These are phyloP conservation scores for Drosophila demipolita DNA, from an alignment of 2,888 invertebrate genomes.

Conservation along the genomic window DNA sequence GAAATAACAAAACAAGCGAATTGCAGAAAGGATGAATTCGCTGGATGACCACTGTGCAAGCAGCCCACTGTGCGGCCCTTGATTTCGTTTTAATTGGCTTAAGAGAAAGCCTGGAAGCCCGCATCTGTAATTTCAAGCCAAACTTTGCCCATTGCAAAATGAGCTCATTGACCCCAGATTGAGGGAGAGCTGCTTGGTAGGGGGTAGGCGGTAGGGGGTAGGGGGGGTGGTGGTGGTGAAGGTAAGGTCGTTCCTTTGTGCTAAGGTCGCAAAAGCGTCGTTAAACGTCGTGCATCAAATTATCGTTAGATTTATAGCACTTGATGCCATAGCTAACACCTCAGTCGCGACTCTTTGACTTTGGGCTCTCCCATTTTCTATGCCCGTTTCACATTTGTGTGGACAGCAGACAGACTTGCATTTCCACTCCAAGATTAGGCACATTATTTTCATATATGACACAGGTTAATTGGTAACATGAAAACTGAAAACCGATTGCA, in stretches of 20 bases:
- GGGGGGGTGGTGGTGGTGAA: not conserved
- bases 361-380: not conserved
- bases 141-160: not conserved
- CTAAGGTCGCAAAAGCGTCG: conserved; percentile 44
- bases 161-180: conserved; percentile 43
- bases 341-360: not conserved
- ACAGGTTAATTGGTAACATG: not conserved
- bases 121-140: conserved; percentile 26
- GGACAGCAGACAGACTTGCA: conserved; percentile 14
- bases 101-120: conserved; percentile 27
- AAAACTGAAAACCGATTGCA: not conserved
- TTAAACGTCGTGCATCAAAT: conserved; percentile 63
- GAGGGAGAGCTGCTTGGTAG: not conserved
- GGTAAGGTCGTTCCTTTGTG: not conserved
- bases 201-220: too few relatives aligned
- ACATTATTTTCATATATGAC: not conserved
- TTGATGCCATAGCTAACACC: not conserved
- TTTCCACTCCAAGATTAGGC: conserved; percentile 19
- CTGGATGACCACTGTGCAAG: conserved; percentile 7
- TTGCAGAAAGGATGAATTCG: not conserved
- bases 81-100: conserved; percentile 56
- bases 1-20: conserved; percentile 1
- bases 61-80: conserved; percentile 50
- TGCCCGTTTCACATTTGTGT: conserved; percentile 23
- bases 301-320: conserved; percentile 66